Conservation (phyloP, 2,797 vertebrate species). For the Myotis findleyi region DNA sequence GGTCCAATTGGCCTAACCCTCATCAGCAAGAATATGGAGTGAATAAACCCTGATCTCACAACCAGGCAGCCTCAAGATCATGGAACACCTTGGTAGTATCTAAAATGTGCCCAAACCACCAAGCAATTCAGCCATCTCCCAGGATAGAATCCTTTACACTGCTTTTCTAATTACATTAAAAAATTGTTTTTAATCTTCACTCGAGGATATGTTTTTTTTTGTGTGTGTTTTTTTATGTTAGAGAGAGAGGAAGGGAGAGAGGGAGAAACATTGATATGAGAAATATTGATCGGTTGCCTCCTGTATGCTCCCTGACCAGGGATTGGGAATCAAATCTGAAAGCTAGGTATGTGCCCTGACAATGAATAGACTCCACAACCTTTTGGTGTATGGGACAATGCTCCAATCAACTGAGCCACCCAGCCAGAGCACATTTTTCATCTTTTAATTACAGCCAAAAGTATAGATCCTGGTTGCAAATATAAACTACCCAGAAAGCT, state of each 20-base stretch:
- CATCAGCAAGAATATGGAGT: background rate
- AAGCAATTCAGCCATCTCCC: background rate
- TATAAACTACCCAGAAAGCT: constrained; percentile 32
- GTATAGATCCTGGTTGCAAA: background rate
- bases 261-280: background rate
- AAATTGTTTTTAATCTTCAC: background rate
- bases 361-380: background rate
- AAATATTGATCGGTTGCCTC: background rate
- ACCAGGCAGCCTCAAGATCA: constrained; percentile 7
- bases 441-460: constrained; percentile 32
- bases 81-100: background rate
- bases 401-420: background rate
- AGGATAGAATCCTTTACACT: constrained; percentile 27
- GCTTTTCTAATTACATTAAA: constrained; percentile 4
- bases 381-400: background rate
- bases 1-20: constrained; percentile 9
- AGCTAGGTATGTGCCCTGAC: background rate
- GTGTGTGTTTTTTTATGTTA: too few relatives aligned
- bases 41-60: background rate
- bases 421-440: background rate
- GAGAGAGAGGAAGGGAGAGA: background rate
- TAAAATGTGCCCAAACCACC: background rate
- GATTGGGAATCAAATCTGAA: background rate
- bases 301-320: background rate
- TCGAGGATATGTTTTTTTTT: background rate